Evolutionary conservation across 2,797 vertebrate genomes (phyloP).

Genomic region (Chrysocyon brachyurus): DNA sequence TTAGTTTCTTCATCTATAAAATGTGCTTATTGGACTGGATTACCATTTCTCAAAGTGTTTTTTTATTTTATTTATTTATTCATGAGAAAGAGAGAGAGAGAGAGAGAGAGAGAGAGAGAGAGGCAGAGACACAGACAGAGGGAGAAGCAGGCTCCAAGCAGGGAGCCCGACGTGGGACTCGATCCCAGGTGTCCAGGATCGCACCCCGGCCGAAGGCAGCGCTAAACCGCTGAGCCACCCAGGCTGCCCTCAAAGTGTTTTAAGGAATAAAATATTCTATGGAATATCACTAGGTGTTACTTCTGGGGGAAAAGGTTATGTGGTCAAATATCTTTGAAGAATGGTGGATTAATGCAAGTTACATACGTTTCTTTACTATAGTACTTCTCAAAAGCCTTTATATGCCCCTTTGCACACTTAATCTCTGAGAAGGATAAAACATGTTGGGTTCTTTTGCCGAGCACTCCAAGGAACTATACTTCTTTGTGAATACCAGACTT

Average conservation of each 20-base stretch:
- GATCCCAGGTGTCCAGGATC: too few relatives aligned
- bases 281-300: neutral
- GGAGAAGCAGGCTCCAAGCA: too few relatives aligned
- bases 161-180: too few relatives aligned
- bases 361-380: neutral
- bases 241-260: neutral
- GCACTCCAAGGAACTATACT: neutral
- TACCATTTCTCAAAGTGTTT: slow-evolving; percentile 2
- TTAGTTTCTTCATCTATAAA: neutral
- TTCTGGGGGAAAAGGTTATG: neutral
- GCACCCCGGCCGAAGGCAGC: too few relatives aligned
- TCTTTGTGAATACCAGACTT: slow-evolving; percentile 20
- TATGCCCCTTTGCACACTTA: neutral
- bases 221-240: too few relatives aligned
- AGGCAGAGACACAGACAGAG: too few relatives aligned
- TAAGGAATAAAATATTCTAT: neutral
- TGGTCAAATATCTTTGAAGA: neutral
- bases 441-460: neutral
- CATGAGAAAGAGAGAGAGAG: too few relatives aligned
- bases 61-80: neutral
- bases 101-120: too few relatives aligned
- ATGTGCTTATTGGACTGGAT: neutral
- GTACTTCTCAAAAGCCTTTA: slow-evolving; percentile 9
- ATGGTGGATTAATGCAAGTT: neutral
- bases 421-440: neutral